Percentiles rank a stretch among this genome's conserved stretches.
These are phyloP conservation scores for Mimachlamys varia DNA, from an alignment of 2,888 invertebrate genomes.

Conservation along the genomic window DNA sequence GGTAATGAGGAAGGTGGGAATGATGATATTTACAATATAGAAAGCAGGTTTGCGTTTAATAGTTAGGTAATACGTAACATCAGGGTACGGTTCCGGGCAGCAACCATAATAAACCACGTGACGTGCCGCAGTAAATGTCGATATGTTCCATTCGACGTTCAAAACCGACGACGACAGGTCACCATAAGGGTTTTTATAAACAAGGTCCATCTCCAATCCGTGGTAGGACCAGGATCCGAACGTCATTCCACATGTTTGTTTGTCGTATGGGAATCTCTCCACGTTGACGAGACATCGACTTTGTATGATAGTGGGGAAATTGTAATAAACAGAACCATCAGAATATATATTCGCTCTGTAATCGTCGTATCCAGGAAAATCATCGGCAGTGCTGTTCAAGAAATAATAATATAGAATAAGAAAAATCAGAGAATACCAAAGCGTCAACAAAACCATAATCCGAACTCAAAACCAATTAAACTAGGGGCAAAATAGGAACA, in stretches of 20 bases:
- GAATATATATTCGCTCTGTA: conserved; percentile 58
- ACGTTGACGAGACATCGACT: conserved; percentile 62
- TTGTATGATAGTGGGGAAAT: conserved; percentile 59
- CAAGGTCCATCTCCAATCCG: conserved; percentile 64
- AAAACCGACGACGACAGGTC: conserved; percentile 38
- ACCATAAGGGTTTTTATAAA: conserved; percentile 41
- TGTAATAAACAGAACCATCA: conserved; percentile 59
- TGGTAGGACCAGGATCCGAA: conserved; percentile 90
- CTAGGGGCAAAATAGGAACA: too few species aligned
- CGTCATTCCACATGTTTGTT: conserved; percentile 87
- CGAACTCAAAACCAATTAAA: too few species aligned
- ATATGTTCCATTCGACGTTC: conserved; percentile 45
- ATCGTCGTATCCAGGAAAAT: conserved; percentile 55
- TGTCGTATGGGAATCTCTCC: conserved; percentile 61
- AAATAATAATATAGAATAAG: too few species aligned
- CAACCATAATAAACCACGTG: conserved; percentile 44
- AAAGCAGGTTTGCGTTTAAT: conserved; percentile 44
- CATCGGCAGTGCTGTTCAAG: conserved; percentile 54
- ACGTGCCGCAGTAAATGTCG: not conserved
- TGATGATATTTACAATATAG: conserved; percentile 43
- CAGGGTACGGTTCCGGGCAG: conserved; percentile 48
- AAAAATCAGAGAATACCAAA: too few species aligned
- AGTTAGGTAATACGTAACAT: conserved; percentile 44
- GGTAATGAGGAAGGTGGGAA: conserved; percentile 42
- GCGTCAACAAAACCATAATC: too few species aligned